Evolutionary conservation across 2,888 invertebrate genomes (phyloP).

Genomic region (Trichogramma dendrolimi): DNA sequence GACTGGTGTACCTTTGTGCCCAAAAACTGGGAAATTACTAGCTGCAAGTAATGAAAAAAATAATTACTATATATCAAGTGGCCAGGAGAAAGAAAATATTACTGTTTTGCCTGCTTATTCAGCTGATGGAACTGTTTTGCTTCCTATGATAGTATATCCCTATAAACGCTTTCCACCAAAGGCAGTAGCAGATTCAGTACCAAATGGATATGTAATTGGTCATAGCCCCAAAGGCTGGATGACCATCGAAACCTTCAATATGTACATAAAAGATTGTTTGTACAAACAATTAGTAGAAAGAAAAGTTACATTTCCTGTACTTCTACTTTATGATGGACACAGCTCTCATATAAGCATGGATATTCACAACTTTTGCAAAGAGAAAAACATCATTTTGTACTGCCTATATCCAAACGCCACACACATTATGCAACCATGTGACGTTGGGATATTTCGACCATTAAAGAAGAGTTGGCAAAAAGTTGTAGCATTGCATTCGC

Average conservation of each 20-base stretch:
- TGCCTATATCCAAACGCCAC: too few species aligned
- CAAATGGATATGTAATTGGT: constrained; percentile 22
- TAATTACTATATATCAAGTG: constrained; percentile 23
- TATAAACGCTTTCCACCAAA: constrained; percentile 23
- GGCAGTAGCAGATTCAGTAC: constrained; percentile 20
- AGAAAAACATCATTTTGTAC: too few species aligned
- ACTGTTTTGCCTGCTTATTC: constrained; percentile 13
- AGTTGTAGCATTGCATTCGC: too few species aligned
- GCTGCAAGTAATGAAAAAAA: too few species aligned
- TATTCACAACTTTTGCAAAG: too few species aligned
- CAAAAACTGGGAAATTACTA: too few species aligned
- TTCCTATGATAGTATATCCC: constrained; percentile 27
- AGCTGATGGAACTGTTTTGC: constrained; percentile 13
- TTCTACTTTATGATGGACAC: constrained; percentile 10
- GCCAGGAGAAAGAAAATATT: constrained; percentile 26
- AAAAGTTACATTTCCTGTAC: constrained; percentile 3
- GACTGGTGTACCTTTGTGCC: too few species aligned
- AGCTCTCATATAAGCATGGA: too few species aligned
- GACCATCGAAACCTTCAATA: constrained; percentile 10
- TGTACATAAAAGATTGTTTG: not conserved
- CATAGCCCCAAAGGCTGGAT: constrained; percentile 29
- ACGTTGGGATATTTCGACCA: too few species aligned
- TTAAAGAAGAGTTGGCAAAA: too few species aligned
- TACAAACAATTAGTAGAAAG: not conserved
- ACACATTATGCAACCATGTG: too few species aligned